phyloP scores from a whole-genome alignment of 2,797 vertebrate species.

The Gouania willdenowi region DNA sequence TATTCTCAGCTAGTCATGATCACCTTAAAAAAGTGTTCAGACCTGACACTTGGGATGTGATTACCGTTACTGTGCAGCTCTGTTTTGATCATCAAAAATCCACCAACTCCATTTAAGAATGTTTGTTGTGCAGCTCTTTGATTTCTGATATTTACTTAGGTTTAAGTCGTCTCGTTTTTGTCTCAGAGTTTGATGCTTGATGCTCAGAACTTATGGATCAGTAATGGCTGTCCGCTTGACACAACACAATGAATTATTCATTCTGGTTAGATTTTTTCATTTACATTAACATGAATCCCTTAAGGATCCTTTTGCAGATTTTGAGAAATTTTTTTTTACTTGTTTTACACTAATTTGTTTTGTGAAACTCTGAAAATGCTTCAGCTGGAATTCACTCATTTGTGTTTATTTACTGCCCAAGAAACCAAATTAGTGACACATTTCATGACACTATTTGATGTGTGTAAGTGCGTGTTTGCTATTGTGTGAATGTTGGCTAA shows the following conservation, averaged over 20 bases:
- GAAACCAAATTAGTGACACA: constrained; percentile 21
- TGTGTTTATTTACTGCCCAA: constrained; percentile 23
- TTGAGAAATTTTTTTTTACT: too few relatives aligned
- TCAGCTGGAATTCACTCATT: too few relatives aligned
- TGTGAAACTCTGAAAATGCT: too few relatives aligned
- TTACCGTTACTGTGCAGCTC: constrained; percentile 40
- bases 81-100: constrained; percentile 44
- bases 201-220: constrained; percentile 35
- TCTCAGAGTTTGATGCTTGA: constrained; percentile 14
- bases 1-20: too few relatives aligned
- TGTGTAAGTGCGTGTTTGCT: background rate
- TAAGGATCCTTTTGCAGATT: too few relatives aligned
- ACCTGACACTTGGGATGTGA: constrained; percentile 49
- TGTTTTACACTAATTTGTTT: too few relatives aligned
- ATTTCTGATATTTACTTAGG: too few relatives aligned
- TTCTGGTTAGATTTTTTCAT: too few relatives aligned
- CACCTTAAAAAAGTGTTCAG: too few relatives aligned
- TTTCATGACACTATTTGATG: constrained; percentile 10
- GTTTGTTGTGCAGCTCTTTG: constrained; percentile 14
- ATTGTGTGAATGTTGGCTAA: background rate
- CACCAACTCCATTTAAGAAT: constrained; percentile 29
- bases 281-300: too few relatives aligned
- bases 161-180: too few relatives aligned
- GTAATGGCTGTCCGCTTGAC: constrained; percentile 5
- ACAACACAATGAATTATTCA: too few relatives aligned